Conservation (phyloP, 2,797 vertebrate genomes). For the Acanthis flammea region DNA sequence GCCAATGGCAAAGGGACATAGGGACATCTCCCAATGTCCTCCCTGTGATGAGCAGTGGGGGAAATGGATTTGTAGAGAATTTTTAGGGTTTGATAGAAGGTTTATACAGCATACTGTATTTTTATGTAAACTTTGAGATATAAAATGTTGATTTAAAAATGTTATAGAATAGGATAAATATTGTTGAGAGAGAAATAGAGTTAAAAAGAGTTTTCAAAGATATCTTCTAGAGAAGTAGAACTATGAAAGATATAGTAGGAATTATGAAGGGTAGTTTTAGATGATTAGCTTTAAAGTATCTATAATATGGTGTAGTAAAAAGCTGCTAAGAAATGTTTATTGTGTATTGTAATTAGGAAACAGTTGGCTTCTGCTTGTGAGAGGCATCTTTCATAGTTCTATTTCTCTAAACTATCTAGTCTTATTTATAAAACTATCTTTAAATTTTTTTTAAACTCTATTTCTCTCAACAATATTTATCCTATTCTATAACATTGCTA, state of each 20-base stretch:
- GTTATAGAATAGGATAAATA: not conserved
- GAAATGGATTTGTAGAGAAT: not conserved
- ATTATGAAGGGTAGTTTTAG: no score
- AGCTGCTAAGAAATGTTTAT: no score
- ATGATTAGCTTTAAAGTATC: no score
- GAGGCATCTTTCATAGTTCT: not conserved
- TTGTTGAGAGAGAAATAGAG: not conserved
- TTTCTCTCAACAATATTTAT: not conserved
- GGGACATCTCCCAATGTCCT: accelerated
- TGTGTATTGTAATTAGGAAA: no score
- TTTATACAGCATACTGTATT: not conserved
- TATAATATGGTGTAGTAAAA: no score
- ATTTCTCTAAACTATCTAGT: not conserved
- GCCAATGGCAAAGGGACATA: not conserved
- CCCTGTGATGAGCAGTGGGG: accelerated
- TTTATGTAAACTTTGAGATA: not conserved
- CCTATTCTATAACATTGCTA: not conserved
- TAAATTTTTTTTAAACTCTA: not conserved
- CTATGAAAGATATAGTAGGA: not conserved
- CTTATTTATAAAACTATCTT: not conserved
- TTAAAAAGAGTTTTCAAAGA: not conserved
- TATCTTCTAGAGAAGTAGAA: not conserved
- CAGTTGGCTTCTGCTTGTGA: no score
- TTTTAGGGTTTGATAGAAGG: not conserved
- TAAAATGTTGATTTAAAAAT: not conserved